Conservation (phyloP, 2,888 invertebrate genomes). For the Tortrix viridana region DNA sequence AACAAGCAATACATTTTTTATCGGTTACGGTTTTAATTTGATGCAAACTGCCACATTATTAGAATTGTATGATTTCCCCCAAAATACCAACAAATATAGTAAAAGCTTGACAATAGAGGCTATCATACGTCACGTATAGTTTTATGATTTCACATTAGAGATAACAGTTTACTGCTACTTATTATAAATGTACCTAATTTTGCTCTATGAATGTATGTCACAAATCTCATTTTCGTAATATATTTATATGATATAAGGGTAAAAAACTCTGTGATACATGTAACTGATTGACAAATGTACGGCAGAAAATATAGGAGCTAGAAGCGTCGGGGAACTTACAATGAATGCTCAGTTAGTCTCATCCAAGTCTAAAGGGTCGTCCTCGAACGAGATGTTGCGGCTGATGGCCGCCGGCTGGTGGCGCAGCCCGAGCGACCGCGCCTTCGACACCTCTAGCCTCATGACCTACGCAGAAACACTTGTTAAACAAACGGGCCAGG, state of each 20-base stretch:
- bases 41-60: no score
- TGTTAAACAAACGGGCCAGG: conserved; percentile 1
- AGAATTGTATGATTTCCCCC: no score
- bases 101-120: no score
- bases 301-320: not conserved
- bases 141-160: no score
- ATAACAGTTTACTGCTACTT: no score
- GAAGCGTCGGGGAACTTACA: not conserved
- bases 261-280: not conserved
- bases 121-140: no score
- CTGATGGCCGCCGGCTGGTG: conserved; percentile 51
- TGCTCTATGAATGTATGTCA: not conserved
- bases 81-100: no score
- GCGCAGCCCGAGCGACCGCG: conserved; percentile 80
- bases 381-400: conserved; percentile 70
- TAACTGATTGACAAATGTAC: not conserved
- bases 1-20: no score
- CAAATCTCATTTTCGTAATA: no score
- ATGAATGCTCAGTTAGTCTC: conserved; percentile 61
- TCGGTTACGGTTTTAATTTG: no score
- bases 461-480: conserved; percentile 82
- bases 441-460: conserved; percentile 88
- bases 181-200: no score
- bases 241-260: not conserved
- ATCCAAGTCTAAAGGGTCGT: conserved; percentile 71